Evolutionary conservation across 2,113 vertebrate genomes (phyloP).

Genomic region (Balaeniceps rex): DNA sequence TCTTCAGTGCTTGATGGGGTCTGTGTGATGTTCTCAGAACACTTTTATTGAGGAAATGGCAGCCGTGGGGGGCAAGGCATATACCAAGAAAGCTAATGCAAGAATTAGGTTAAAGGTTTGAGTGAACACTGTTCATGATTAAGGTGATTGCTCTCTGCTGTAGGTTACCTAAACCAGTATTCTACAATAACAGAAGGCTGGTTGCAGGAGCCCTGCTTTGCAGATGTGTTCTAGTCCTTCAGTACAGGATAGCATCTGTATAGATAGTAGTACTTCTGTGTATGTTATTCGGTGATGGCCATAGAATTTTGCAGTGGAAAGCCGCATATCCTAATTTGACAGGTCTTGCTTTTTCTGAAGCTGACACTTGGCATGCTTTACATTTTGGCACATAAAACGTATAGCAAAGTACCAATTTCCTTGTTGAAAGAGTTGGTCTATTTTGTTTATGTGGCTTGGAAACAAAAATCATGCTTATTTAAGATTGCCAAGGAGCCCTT

Average conservation of each 20-base stretch:
- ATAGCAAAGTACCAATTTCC: background rate
- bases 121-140: background rate
- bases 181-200: background rate
- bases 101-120: background rate
- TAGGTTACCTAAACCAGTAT: background rate
- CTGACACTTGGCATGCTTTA: background rate
- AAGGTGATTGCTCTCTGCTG: background rate
- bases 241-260: background rate
- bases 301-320: background rate
- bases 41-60: background rate
- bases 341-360: background rate
- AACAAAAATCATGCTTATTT: background rate
- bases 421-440: background rate
- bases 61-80: background rate
- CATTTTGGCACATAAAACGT: background rate
- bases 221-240: background rate
- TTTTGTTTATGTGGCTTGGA: background rate
- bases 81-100: background rate
- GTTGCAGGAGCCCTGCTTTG: background rate
- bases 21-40: background rate
- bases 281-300: background rate
- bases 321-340: background rate
- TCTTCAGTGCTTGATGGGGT: background rate
- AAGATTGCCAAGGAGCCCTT: background rate
- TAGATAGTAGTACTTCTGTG: background rate